Evolutionary conservation across 2,797 vertebrate genomes (phyloP).

Genomic region (Thalassophryne amazonica): DNA sequence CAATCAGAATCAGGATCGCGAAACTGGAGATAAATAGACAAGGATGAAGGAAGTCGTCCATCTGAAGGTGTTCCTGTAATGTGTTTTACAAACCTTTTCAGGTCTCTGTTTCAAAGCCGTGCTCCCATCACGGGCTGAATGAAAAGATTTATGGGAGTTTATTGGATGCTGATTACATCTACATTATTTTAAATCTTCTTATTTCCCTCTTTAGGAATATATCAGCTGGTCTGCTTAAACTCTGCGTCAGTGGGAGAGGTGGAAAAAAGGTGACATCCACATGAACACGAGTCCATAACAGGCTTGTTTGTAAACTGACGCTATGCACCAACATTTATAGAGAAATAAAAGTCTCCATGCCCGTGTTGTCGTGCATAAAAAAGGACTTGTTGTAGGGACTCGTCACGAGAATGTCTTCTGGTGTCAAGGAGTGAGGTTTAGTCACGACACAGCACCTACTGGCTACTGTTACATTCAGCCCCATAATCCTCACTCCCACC

Average conservation of each 20-base stretch:
- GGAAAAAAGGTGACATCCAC: slow-evolving; percentile 46
- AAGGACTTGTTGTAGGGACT: too few species aligned
- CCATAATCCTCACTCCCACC: too few species aligned
- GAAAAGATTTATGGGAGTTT: slow-evolving; percentile 38
- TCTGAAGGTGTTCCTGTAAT: slow-evolving; percentile 65
- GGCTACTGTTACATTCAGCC: too few species aligned
- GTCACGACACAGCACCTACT: too few species aligned
- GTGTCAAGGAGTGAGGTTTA: too few species aligned
- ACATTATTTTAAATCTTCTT: slow-evolving; percentile 21
- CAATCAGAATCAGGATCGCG: slow-evolving; percentile 58
- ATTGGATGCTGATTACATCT: slow-evolving; percentile 43
- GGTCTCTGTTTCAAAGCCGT: slow-evolving; percentile 47
- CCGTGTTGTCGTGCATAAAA: too few species aligned
- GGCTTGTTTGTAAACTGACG: too few species aligned
- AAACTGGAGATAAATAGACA: slow-evolving; percentile 54
- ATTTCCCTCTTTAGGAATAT: slow-evolving; percentile 44
- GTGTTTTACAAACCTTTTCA: slow-evolving; percentile 61
- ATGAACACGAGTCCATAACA: too few species aligned
- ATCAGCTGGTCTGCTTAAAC: slow-evolving; percentile 36
- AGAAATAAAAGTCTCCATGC: too few species aligned
- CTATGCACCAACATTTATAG: too few species aligned
- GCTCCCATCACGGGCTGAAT: slow-evolving; percentile 21
- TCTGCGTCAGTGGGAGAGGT: slow-evolving; percentile 23
- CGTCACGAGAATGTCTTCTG: too few species aligned
- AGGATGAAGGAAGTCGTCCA: slow-evolving; percentile 60